Conservation (phyloP, 1,140 invertebrate genomes). For the Drosophila kohkoa region DNA sequence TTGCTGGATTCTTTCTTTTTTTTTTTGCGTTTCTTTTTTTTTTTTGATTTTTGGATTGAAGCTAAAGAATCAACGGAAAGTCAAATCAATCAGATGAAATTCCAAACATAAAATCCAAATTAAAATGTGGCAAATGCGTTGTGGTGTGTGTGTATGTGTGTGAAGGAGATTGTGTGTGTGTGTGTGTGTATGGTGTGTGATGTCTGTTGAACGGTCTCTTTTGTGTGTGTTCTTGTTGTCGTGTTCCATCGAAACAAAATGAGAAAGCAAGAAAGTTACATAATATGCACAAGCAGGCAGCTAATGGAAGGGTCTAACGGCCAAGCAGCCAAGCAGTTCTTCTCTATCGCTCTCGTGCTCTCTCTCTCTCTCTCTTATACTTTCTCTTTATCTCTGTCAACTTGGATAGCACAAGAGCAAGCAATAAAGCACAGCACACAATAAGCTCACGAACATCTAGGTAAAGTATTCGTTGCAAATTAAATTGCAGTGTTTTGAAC, state of each 20-base stretch:
- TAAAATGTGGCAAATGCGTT: background rate
- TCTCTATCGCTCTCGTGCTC: background rate
- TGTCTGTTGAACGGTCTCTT: conserved; percentile 1
- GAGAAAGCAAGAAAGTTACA: conserved; percentile 1
- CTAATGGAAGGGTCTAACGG: conserved; percentile 22
- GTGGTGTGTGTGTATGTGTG: conserved; percentile 12
- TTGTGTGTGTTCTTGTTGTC: conserved; percentile 14
- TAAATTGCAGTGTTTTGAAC: background rate
- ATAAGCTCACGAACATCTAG: conserved; percentile 8
- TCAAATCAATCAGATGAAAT: conserved; percentile 15
- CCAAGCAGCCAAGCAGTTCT: conserved; percentile 23
- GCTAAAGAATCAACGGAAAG: conserved; percentile 49
- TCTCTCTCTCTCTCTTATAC: background rate
- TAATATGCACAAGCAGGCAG: conserved; percentile 26
- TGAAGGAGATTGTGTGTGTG: background rate
- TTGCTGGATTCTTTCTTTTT: conserved; percentile 27
- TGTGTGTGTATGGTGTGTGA: background rate
- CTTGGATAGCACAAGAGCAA: background rate
- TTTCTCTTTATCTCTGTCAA: background rate
- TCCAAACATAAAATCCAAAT: conserved; percentile 24
- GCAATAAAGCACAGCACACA: background rate
- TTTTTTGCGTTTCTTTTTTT: conserved; percentile 24
- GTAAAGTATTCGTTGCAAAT: background rate
- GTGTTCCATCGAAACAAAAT: conserved; percentile 1
- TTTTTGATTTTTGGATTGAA: conserved; percentile 33